These are phyloP conservation scores for Crax fasciolata DNA, from an alignment of 2,797 vertebrate species.

Conservation along the genomic window DNA sequence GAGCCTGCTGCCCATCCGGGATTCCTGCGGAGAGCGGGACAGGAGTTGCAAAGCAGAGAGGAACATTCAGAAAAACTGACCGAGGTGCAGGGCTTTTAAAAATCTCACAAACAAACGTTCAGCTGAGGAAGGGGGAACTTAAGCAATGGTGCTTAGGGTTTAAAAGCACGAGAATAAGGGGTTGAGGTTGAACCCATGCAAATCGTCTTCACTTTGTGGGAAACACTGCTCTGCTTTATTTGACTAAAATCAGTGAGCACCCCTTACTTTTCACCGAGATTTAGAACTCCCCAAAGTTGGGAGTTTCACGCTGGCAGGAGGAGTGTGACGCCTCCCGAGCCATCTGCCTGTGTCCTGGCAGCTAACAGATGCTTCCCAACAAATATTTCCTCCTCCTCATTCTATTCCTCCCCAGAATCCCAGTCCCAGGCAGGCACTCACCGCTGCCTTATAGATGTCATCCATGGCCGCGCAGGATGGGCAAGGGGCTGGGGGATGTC, in stretches of 20 bases:
- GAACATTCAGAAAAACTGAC: background rate
- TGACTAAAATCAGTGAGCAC: background rate
- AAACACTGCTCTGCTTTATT: background rate
- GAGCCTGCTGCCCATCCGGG: slow-evolving; percentile 38
- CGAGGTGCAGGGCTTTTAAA: rapidly evolving
- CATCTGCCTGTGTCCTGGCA: background rate
- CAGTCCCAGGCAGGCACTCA: slow-evolving; percentile 68
- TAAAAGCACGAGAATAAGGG: background rate
- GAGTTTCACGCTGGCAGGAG: background rate
- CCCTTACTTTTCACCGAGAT: background rate
- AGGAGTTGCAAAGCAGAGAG: background rate
- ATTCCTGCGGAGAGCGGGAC: background rate
- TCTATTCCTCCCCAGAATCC: rapidly evolving
- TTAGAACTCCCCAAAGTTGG: background rate
- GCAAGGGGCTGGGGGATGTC: background rate
- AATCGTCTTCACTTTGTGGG: background rate
- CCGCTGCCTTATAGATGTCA: slow-evolving; percentile 89
- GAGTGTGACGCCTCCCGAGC: background rate
- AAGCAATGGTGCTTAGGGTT: background rate
- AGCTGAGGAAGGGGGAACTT: background rate
- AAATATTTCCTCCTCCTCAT: background rate
- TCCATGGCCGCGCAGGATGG: slow-evolving; percentile 79
- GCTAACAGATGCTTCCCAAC: background rate
- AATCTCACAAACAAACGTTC: background rate
- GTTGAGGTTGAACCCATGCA: background rate